A percentile compares a stretch with the other conserved stretches of the same genome.
Evolutionary conservation across 2,797 vertebrate species (phyloP).

Genomic region (Hozukius guyotensis): DNA sequence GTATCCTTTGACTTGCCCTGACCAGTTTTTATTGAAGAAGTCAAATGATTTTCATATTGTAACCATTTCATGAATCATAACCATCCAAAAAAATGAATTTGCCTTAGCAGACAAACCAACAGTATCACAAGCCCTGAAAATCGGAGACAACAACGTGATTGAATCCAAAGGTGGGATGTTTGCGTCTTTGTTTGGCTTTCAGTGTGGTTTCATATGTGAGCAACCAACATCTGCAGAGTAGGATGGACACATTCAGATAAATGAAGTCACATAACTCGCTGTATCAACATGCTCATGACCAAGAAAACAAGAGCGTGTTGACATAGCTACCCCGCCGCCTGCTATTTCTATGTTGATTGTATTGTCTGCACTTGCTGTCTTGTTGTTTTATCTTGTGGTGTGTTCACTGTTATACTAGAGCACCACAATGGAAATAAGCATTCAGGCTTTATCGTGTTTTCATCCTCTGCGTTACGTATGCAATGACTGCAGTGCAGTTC

Average conservation of each 20-base stretch:
- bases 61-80: background rate
- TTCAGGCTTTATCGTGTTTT: background rate
- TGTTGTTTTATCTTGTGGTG: background rate
- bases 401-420: background rate
- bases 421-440: background rate
- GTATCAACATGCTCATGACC: background rate
- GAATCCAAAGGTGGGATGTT: slow-evolving; percentile 93
- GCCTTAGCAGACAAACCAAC: slow-evolving; percentile 66
- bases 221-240: background rate
- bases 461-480: background rate
- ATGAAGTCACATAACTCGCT: background rate
- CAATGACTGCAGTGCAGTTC: background rate
- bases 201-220: background rate
- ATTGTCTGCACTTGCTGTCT: background rate
- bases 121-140: slow-evolving; percentile 97
- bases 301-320: background rate
- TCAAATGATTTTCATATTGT: background rate
- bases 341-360: background rate
- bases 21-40: background rate
- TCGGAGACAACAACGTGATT: slow-evolving; percentile 98
- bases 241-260: background rate
- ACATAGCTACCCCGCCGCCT: background rate
- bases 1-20: slow-evolving; percentile 82
- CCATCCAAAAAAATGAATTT: background rate
- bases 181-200: background rate